Base-by-base conservation (phyloP, 1,140 invertebrate genomes). In the Asobara japonica region DNA sequence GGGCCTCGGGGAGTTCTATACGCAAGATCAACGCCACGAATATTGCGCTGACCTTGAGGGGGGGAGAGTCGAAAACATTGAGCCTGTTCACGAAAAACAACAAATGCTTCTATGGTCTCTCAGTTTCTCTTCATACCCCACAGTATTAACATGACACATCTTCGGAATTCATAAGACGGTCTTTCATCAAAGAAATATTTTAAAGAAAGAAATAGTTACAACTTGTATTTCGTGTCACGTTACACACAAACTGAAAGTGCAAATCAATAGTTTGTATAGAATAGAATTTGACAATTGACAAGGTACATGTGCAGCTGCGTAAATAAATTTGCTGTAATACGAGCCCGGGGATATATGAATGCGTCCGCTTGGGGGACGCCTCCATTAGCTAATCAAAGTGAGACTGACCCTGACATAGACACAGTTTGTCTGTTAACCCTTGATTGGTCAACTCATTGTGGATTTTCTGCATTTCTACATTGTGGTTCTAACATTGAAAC, bases 331-430 rank as follows among this genome's bases (percentile, higher is more conserved):
- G 22, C 22, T 56, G 51, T 56, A 56, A 56, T 56, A 27, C 22
- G 51, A 56, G 51, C 3, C 51, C 4, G 22, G 51, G 20, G 51
- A 25, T 56, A 22, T 25, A 56, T 56, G 51, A 56, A 27, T 56
- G 51, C 51, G 51, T 56, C 51, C 51, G 51, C 22, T 25, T 10
- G 3, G 51, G 51, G 22, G 51, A 56, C 22, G 10, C 20, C 51
- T 56, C 51, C 18, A 56, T 56, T 56, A 56, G 22, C 25, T 27
- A 56, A 56, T 56, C 51, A 56, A 56, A 25, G 51, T 56, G 18
- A 5, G 22, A 56, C 51, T 56, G 51, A 56, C 51, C 51, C 51
- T 56, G 51, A 56, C 51, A 56, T 56, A 56, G 51, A 56, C 51
- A 41, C 25, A 31, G 11, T 33, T 33, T 33, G 7, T 51, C n/a